Conservation (phyloP, 2,797 vertebrate genomes). For the Amniataba percoides region DNA sequence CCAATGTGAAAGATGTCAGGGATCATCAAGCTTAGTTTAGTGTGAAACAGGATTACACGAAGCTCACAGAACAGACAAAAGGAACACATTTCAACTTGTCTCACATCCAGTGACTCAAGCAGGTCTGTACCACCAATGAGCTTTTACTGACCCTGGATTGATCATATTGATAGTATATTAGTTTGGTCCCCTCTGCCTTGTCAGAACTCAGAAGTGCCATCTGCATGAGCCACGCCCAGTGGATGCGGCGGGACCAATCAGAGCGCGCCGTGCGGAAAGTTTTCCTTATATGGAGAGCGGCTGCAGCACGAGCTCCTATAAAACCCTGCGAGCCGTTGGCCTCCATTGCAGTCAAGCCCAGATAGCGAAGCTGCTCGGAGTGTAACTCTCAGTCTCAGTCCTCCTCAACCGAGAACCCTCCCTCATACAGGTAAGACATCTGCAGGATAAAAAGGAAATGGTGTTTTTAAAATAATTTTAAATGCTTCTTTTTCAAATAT, state of each 20-base stretch:
- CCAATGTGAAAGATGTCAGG: too few relatives aligned
- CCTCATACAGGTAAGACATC: slow-evolving; percentile 79
- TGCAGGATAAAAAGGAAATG: fast-evolving
- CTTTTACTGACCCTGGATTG: not conserved
- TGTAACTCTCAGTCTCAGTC: slow-evolving; percentile 10
- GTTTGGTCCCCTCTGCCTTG: slow-evolving; percentile 17
- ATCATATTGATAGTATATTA: slow-evolving; percentile 15
- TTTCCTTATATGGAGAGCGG: slow-evolving; percentile 97
- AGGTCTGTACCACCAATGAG: not conserved
- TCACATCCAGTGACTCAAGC: not conserved
- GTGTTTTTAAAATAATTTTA: not conserved
- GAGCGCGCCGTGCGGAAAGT: slow-evolving; percentile 88
- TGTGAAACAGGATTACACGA: too few relatives aligned
- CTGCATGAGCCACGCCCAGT: slow-evolving; percentile 83
- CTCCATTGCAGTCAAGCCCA: slow-evolving; percentile 64
- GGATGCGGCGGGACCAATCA: slow-evolving; percentile 88
- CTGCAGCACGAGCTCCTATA: slow-evolving; percentile 84
- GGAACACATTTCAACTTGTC: not conserved
- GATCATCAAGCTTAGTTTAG: too few relatives aligned
- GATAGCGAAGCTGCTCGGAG: slow-evolving; percentile 36
- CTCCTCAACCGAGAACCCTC: slow-evolving; percentile 46
- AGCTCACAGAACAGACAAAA: not conserved
- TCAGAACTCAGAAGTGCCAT: slow-evolving; percentile 58
- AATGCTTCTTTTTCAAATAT: not conserved
- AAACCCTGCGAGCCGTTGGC: slow-evolving; percentile 72